These are phyloP conservation scores for Drosophila affinis DNA, from an alignment of 2,888 invertebrate genomes.

Conservation along the genomic window DNA sequence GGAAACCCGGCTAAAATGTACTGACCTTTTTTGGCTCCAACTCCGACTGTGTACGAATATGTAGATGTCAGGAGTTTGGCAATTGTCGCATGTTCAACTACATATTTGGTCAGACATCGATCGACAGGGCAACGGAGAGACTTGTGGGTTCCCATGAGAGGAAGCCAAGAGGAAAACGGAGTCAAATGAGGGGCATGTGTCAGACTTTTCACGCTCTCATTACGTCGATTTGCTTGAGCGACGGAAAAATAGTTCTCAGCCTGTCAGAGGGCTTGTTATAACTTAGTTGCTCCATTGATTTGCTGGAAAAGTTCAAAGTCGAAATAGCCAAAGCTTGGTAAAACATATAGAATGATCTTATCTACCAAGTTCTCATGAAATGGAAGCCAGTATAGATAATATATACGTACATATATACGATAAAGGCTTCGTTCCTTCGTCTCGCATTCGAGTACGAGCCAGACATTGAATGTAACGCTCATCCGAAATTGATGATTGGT, in stretches of 20 bases:
- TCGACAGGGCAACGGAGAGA: constrained; percentile 29
- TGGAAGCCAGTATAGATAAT: no score
- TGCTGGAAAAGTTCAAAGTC: no score
- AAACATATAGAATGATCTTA: no score
- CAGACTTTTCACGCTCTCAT: constrained; percentile 74
- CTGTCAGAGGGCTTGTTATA: constrained; percentile 20
- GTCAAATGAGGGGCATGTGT: constrained; percentile 63
- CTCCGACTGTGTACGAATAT: not conserved
- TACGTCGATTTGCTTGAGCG: constrained; percentile 60
- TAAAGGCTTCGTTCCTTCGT: no score
- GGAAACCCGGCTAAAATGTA: constrained; percentile 3
- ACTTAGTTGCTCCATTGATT: no score
- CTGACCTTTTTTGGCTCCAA: constrained; percentile 41
- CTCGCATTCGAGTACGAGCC: no score
- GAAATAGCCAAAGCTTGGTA: no score
- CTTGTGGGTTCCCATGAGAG: constrained; percentile 41
- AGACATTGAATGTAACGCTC: no score
- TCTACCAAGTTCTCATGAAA: no score
- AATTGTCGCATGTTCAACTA: constrained; percentile 59
- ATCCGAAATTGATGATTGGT: no score
- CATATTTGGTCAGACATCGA: constrained; percentile 66
- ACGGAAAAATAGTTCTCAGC: constrained; percentile 38
- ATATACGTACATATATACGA: no score
- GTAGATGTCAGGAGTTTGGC: constrained; percentile 24
- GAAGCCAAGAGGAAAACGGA: constrained; percentile 7